phyloP scores from a whole-genome alignment of 2,113 vertebrate species.

The Oophaga pumilio region DNA sequence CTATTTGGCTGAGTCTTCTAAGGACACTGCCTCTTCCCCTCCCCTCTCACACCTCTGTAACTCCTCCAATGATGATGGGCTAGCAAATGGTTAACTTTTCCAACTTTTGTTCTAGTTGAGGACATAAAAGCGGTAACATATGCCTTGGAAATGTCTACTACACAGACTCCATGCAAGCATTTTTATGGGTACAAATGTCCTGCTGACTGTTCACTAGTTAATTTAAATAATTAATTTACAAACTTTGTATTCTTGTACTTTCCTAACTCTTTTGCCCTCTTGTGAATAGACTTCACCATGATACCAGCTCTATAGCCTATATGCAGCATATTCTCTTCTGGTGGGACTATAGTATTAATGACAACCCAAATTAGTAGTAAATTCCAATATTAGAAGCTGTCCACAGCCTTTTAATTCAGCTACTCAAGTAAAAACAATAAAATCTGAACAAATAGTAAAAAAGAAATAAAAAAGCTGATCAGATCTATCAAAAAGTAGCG shows the following conservation, averaged over 20 bases:
- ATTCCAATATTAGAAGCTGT: no score
- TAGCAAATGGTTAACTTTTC: conserved; percentile 28
- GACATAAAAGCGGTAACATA: background rate
- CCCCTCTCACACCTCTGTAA: conserved; percentile 40
- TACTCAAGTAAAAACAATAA: no score
- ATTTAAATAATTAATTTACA: background rate
- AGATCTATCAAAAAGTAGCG: no score
- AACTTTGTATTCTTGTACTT: conserved; percentile 1
- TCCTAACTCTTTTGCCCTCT: background rate
- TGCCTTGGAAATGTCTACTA: background rate
- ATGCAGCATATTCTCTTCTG: background rate
- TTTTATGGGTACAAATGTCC: background rate
- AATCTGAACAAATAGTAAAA: no score
- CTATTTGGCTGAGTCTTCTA: conserved; percentile 48
- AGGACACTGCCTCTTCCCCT: conserved; percentile 46
- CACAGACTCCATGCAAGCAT: background rate
- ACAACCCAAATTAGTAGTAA: no score
- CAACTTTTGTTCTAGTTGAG: background rate
- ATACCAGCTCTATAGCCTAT: background rate
- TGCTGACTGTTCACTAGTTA: background rate
- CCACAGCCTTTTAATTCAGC: no score
- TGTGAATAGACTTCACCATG: background rate
- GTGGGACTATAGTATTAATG: background rate
- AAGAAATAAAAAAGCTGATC: no score
- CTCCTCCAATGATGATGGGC: background rate